These are phyloP conservation scores for Eupithecia subfuscata DNA, from an alignment of 2,888 invertebrate genomes.

Conservation along the genomic window DNA sequence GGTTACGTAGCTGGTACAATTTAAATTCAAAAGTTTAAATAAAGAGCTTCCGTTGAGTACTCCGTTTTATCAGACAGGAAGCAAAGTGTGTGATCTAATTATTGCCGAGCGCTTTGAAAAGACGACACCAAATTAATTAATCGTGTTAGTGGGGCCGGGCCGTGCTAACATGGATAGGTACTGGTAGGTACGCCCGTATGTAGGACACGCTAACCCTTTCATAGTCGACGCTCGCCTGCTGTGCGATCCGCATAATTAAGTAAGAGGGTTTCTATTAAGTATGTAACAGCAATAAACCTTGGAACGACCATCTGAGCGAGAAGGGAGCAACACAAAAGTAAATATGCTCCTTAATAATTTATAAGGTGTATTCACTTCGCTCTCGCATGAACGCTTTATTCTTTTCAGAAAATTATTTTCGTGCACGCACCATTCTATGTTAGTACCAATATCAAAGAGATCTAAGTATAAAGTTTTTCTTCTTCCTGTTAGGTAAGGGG, in stretches of 20 bases:
- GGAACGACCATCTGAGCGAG: conserved; percentile 62
- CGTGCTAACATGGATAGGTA: conserved; percentile 62
- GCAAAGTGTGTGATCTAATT: conserved; percentile 56
- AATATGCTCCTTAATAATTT: conserved; percentile 68
- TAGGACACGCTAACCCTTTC: conserved; percentile 63
- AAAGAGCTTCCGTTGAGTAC: conserved; percentile 38
- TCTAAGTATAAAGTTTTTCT: conserved; percentile 2
- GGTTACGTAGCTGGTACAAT: conserved; percentile 23
- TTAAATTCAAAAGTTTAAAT: conserved; percentile 40
- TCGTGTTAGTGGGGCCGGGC: conserved; percentile 62
- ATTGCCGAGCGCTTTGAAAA: conserved; percentile 58
- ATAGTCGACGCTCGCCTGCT: conserved; percentile 52
- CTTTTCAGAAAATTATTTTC: conserved; percentile 18
- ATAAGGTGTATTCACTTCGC: conserved; percentile 53
- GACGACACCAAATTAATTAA: conserved; percentile 71
- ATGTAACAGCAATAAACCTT: conserved; percentile 78
- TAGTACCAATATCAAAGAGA: conserved; percentile 12
- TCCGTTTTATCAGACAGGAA: conserved; percentile 43
- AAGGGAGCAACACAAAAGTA: conserved; percentile 64
- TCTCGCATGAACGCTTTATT: conserved; percentile 35
- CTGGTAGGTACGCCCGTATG: conserved; percentile 28
- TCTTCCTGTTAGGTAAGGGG: neutral
- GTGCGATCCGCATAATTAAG: conserved; percentile 79
- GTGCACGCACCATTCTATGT: neutral
- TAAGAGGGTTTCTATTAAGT: conserved; percentile 79